Percentiles rank a stretch among this genome's conserved stretches.
These are phyloP conservation scores for Euura lappo DNA, from an alignment of 1,140 invertebrate species.

Conservation along the genomic window DNA sequence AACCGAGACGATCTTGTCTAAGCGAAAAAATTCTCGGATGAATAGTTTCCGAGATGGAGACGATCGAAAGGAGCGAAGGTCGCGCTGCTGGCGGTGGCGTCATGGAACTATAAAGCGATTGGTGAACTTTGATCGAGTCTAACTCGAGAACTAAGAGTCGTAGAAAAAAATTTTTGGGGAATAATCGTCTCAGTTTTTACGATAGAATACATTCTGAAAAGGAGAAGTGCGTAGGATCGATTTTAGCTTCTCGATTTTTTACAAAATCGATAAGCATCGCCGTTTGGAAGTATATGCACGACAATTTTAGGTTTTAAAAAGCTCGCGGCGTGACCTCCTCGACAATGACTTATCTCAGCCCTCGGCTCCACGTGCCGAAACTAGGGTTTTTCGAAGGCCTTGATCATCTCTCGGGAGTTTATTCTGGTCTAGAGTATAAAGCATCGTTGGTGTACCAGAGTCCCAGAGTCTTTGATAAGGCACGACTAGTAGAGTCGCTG, in stretches of 20 bases:
- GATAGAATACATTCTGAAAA: background rate
- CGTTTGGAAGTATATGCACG: no score
- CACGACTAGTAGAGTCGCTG: slow-evolving; percentile 39
- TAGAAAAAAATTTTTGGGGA: background rate
- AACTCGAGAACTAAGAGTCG: background rate
- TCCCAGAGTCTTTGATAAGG: slow-evolving; percentile 46
- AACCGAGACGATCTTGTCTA: background rate
- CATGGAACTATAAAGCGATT: background rate
- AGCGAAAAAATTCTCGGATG: background rate
- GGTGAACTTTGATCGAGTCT: background rate
- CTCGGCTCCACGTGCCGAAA: background rate
- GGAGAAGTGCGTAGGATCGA: background rate
- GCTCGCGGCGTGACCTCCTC: background rate
- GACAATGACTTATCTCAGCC: background rate
- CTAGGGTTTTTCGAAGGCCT: background rate
- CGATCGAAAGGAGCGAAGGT: background rate
- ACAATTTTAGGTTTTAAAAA: no score
- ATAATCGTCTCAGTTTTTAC: background rate
- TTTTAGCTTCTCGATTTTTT: background rate
- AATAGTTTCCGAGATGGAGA: background rate
- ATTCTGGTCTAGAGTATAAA: background rate
- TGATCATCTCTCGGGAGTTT: background rate
- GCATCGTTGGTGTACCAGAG: background rate
- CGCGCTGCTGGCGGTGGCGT: no score
- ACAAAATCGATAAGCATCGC: background rate